Evolutionary conservation across 2,113 vertebrate species (phyloP), one percentile per base, ranked within the genome.

Genomic region (Blennius ocellaris): DNA sequence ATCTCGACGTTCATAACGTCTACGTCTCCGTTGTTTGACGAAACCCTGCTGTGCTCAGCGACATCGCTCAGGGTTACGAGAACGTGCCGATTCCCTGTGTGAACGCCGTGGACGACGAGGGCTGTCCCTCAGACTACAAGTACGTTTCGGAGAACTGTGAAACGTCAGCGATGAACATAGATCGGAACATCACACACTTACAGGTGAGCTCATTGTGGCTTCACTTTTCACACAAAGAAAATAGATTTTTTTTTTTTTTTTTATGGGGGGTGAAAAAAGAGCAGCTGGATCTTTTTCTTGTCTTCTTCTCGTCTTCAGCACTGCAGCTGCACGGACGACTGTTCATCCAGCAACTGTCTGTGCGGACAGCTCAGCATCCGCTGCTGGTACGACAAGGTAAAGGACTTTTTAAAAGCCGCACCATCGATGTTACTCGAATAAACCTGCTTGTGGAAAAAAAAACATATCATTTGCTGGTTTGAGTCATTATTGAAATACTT

Each of bases 361-460:
- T 97, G 96, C 17, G 96, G 96, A 39, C 96, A 97, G 83, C 96
- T 97, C 63, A 97, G 96, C 82, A 97, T 97, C 76, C 96, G 96
- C 62, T 97, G 96, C 91, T 97, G 96, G 96, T 97, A 97, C 11
- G 96, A 97, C 84, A 97, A 97, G 96, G 96, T 97, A 77, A 67
- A 64, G 0, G 4, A 4, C 21, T 30, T 30, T 4, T 30, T 4
- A 30, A 30, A 30, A 30, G 21, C 21, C 21, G 4, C 21, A 4
- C 21, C 21, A 30, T 30, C 21, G 4, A 30, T 30, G 21, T 30
- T 30, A 30, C 21, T 30, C 21, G 4, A 4, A 30, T 30, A 30
- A 30, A 30, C 21, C 21, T 30, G 21, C 21, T 30, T 2, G 21
- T 2, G 21, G 21, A 30, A 30, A 30, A 30, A 30, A 4, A 30